Conservation (phyloP, 2,797 vertebrate genomes). For the Oryzias dopingdopingensis region DNA sequence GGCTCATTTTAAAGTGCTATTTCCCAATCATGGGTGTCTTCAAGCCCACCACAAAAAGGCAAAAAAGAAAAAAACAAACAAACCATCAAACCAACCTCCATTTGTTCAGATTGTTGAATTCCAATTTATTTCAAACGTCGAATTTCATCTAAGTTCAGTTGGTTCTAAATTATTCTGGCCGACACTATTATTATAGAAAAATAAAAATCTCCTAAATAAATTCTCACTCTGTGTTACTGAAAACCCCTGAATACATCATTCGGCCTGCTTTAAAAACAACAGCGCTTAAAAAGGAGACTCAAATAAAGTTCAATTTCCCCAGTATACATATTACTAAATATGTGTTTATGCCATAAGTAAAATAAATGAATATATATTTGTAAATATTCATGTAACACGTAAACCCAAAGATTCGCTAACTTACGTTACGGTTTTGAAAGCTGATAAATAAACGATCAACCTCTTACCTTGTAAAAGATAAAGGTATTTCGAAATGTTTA, state of each 20-base stretch:
- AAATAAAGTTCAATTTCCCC: background rate
- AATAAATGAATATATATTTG: no score
- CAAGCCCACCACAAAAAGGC: no score
- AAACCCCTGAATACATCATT: slow-evolving; percentile 22
- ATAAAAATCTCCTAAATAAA: background rate
- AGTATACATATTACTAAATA: background rate
- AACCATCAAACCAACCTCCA: no score
- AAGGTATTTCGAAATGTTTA: background rate
- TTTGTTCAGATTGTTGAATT: no score
- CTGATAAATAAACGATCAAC: background rate
- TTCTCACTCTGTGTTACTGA: background rate
- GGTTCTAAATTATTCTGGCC: no score
- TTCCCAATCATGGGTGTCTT: no score
- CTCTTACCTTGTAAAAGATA: slow-evolving; percentile 32
- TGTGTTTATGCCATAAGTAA: no score
- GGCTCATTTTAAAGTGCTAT: no score
- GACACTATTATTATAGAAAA: background rate
- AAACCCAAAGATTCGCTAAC: slow-evolving; percentile 9
- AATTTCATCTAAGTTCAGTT: no score
- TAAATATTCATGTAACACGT: no score
- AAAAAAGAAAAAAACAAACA: no score
- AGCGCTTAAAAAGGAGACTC: background rate
- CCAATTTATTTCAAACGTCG: no score
- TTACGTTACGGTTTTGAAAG: slow-evolving; percentile 1
- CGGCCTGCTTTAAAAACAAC: slow-evolving; percentile 6